These are phyloP conservation scores for Hydrotaea cyrtoneurina DNA, from an alignment of 2,888 invertebrate genomes.

Conservation along the genomic window DNA sequence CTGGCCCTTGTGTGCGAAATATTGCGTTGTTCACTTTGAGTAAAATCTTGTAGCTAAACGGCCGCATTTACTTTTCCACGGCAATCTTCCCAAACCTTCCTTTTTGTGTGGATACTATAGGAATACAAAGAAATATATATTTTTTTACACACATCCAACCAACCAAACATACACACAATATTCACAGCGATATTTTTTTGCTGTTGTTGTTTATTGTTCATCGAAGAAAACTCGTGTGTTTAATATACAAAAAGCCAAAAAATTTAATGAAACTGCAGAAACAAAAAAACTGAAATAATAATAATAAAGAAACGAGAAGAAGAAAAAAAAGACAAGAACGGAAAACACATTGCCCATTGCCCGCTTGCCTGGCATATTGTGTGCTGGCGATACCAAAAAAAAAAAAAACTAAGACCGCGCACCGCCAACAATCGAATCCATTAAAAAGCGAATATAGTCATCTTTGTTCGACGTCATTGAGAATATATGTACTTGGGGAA, in stretches of 20 bases:
- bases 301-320: background rate
- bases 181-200: conserved; percentile 23
- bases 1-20: conserved; percentile 54
- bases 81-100: conserved; percentile 76
- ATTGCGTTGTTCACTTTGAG: conserved; percentile 74
- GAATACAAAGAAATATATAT: conserved; percentile 29
- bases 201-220: conserved; percentile 22
- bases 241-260: conserved; percentile 27
- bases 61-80: conserved; percentile 76
- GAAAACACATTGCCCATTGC: conserved; percentile 31
- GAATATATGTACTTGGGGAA: conserved; percentile 20
- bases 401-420: background rate
- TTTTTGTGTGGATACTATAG: conserved; percentile 55
- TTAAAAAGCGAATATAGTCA: background rate
- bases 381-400: background rate
- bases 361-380: background rate
- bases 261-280: conserved; percentile 36
- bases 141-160: background rate
- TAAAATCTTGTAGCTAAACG: conserved; percentile 76
- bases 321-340: background rate
- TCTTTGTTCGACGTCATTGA: conserved; percentile 11
- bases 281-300: conserved; percentile 74
- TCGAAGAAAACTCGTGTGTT: too few species aligned
- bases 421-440: conserved; percentile 10
- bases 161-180: background rate